Base-by-base conservation (phyloP, 2,888 invertebrate genomes). In the Andrena bucephala region DNA sequence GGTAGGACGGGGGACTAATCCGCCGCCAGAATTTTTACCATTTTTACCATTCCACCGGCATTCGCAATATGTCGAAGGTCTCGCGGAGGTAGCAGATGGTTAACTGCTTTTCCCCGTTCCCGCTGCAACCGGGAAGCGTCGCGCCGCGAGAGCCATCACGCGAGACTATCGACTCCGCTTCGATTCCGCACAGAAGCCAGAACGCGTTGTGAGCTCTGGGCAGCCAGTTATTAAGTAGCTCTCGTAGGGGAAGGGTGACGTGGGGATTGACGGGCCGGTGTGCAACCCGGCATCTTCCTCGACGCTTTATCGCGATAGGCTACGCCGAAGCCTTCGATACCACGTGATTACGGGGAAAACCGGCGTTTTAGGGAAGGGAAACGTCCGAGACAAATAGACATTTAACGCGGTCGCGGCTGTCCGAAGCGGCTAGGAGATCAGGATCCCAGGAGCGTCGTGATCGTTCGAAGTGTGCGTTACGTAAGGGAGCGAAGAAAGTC, bases 401-500 rank as follows among this genome's bases (percentile, higher is more conserved):
- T 13, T 42, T 13, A 42, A 42, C 42, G 36, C 36, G 36, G 0
- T 13, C 27, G 27, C 27, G 36, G 36, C 36, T 36, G 10, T 2
- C 36, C 36, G 36, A n/a, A 50, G 50, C 16, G 50, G n/a, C 16
- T n/a, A 20, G 20, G 20, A 52, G 20, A 52, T 20, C 20, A 54
- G 8, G 20, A 20, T 16, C 16, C 16, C 42, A 42, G 54, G 6
- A 50, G 31, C 48, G 57, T 68, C 59, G 54, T 33, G 54, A 66
- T 77, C 73, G 52, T 8, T 10, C 20, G 48, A 42, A 42, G 48
- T 57, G 33, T 59, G 24, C 8, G 66, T 86, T 87, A 87, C 87
- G 72, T 87, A 86, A 86, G 71, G 2, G 29, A 36, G 10, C 31
- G 33, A 24, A 27, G 36, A 20, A 36, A 36, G 75, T 71, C 52